These are phyloP conservation scores for Anthopleura xanthogrammica DNA, from an alignment of 92 coral and sea anemone genomes.

Conservation along the genomic window DNA sequence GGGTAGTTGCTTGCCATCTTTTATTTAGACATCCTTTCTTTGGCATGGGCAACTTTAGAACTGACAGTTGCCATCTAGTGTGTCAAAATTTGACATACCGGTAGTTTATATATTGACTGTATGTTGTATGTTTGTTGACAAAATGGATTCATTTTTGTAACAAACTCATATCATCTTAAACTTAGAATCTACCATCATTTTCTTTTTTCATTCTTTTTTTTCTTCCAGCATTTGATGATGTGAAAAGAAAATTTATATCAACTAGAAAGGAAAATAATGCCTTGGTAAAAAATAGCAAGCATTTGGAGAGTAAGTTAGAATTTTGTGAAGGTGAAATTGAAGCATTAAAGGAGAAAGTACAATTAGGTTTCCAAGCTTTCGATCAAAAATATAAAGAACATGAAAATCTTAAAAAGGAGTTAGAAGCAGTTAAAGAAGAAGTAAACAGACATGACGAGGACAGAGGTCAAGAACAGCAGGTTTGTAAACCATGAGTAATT, in stretches of 20 bases:
- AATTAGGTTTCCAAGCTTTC: conserved; percentile 44
- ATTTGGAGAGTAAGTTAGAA: not conserved
- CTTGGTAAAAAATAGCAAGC: not conserved
- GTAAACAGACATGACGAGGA: not conserved
- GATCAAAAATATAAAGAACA: conserved; percentile 65
- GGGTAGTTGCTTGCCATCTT: too few species aligned
- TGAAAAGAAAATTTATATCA: not conserved
- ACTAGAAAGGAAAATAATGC: not conserved
- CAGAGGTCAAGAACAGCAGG: not conserved
- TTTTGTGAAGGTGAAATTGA: conserved; percentile 8
- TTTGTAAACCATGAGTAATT: not conserved
- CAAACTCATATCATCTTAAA: too few species aligned
- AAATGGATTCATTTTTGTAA: too few species aligned
- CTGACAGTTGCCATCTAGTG: too few species aligned
- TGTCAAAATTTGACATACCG: too few species aligned
- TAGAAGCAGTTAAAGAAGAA: not conserved
- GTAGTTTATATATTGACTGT: too few species aligned
- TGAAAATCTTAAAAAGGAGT: conserved; percentile 50
- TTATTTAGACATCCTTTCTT: too few species aligned
- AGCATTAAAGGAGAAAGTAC: not conserved
- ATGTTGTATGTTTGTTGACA: too few species aligned
- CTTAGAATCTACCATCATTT: not conserved
- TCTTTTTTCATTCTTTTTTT: not conserved
- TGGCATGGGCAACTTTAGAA: too few species aligned
- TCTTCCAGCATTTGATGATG: not conserved